Conservation (phyloP, 37 sponge, comb jelly and placozoan species). For the Spongilla lacustris region DNA sequence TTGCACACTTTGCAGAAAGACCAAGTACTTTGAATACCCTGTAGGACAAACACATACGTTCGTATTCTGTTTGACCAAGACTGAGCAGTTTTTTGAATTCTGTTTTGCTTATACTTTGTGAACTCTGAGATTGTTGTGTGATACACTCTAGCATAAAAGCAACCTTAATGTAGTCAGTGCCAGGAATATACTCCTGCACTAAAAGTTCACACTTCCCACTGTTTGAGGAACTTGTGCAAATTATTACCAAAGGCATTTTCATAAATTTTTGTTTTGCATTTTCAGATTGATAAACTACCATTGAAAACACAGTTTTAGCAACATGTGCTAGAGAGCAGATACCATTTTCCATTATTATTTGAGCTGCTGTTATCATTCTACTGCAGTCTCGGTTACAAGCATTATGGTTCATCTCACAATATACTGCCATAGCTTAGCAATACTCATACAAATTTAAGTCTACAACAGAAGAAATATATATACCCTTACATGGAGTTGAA, state of each 20-base stretch:
- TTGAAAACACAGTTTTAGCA: not conserved
- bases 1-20: not conserved
- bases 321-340: not conserved
- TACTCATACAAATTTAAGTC: conserved; percentile 1
- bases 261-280: not conserved
- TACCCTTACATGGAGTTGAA: not conserved
- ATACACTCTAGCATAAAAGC: not conserved
- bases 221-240: not conserved
- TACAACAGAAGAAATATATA: not conserved
- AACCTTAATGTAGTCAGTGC: conserved; percentile 1
- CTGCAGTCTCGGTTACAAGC: not conserved
- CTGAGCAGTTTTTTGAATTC: not conserved
- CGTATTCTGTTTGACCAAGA: not conserved
- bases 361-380: not conserved
- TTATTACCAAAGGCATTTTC: not conserved
- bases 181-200: conserved; percentile 1
- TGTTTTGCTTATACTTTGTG: no score
- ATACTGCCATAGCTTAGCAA: not conserved
- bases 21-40: not conserved
- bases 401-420: not conserved
- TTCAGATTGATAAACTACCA: not conserved
- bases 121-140: not conserved
- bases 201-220: not conserved
- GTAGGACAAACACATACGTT: not conserved
- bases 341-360: conserved; percentile 1